Evolutionary conservation across 2,888 invertebrate species (phyloP), one percentile per base, ranked within the genome.

Genomic region (Thecophora atra): DNA sequence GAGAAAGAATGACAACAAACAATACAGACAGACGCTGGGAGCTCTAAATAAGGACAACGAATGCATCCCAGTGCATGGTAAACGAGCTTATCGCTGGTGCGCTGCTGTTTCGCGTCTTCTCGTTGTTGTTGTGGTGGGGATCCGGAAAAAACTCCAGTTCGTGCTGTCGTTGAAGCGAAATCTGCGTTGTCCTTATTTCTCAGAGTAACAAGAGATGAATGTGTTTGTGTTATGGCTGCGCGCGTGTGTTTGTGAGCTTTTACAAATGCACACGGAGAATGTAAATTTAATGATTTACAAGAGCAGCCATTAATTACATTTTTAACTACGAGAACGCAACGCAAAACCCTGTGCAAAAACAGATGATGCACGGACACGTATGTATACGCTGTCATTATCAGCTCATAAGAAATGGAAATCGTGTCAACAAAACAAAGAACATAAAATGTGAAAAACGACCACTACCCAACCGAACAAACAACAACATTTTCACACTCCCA

Each of bases 251-350:
- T 64, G 47, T 3, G 44, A 37, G 64, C 15, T 3, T 52, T 17
- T 13, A 66, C 3, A 30, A 67, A 11, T 7, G 21, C 26, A 19
- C 44, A n/a, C 37, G 13, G 24, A 47, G 44, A 28, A 54, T 56
- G 67, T 6, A 67, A 54, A 67, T 67, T 28, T 67, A 8, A 67
- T 67, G 52, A 67, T 52, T 67, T 67, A 54, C 67, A 54, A n/a
- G 54, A 67, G 30, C 56, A 28, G 19, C 54, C 67, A 67, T 67
- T 67, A 67, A 67, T 67, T 42, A 67, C 52, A 54, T 67, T 67
- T 60, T 60, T 28, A 60, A 60, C 58, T 58, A 6, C 26, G 28
- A 2, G 15, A 17, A 7, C n/a, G n/a, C 30, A 26, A 21, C 19
- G 3, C 21, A 60, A 28, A 11, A 60, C 17, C 17, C 37, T 37